A percentile compares a stretch with the other conserved stretches of the same genome.
phyloP scores from a whole-genome alignment of 1,140 invertebrate genomes.

The Hycleus phaleratus region DNA sequence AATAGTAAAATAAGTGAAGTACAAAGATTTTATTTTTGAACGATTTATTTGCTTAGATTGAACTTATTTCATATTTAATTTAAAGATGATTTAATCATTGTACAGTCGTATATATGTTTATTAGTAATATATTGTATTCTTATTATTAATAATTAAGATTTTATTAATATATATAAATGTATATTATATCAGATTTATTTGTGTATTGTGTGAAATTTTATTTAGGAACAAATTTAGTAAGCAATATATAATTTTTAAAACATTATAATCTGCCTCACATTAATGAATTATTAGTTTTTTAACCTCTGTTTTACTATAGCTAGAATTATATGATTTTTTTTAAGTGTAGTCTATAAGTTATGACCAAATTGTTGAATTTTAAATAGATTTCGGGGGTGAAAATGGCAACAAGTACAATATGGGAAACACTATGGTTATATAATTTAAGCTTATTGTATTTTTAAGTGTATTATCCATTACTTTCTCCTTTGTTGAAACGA shows the following conservation, averaged over 20 bases:
- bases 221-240: background rate
- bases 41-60: slow-evolving; percentile 8
- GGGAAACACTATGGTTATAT: slow-evolving; percentile 15
- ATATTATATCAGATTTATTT: slow-evolving; percentile 10
- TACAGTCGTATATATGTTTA: slow-evolving; percentile 15
- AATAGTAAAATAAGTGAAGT: slow-evolving; percentile 1
- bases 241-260: slow-evolving; percentile 5
- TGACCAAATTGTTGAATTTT: too few species aligned
- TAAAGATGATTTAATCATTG: slow-evolving; percentile 18
- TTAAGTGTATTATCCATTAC: slow-evolving; percentile 14
- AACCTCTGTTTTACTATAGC: too few species aligned
- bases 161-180: slow-evolving; percentile 15
- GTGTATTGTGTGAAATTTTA: slow-evolving; percentile 13
- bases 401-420: slow-evolving; percentile 20
- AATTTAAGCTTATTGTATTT: slow-evolving; percentile 5
- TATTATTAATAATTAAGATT: slow-evolving; percentile 9
- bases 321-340: too few species aligned
- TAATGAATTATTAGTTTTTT: background rate
- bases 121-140: slow-evolving; percentile 12
- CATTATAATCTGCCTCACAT: slow-evolving; percentile 2
- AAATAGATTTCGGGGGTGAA: background rate
- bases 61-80: slow-evolving; percentile 6
- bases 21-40: slow-evolving; percentile 14
- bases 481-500: slow-evolving; percentile 24
- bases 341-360: too few species aligned